phyloP scores from a whole-genome alignment of 2,888 invertebrate genomes.

The Troides aeacus region DNA sequence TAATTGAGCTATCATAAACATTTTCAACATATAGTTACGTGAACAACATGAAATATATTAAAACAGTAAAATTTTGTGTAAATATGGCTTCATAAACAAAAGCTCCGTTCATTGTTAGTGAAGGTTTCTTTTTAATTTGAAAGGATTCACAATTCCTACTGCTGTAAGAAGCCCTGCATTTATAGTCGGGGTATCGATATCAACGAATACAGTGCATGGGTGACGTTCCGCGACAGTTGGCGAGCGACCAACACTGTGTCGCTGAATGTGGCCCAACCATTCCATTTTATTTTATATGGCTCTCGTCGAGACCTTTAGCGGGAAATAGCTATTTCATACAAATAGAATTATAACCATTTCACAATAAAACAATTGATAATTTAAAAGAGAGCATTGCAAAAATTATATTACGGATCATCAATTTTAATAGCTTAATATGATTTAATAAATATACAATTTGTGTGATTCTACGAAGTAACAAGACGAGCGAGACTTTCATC shows the following conservation, averaged over 20 bases:
- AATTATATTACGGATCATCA: background rate
- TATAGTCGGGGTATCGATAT: slow-evolving; percentile 32
- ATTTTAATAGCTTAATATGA: background rate
- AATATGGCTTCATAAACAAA: background rate
- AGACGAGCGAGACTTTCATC: no score
- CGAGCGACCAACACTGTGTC: slow-evolving; percentile 69
- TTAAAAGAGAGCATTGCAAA: background rate
- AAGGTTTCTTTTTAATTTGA: background rate
- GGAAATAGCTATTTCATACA: slow-evolving; percentile 38
- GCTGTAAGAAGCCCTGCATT: slow-evolving; percentile 31
- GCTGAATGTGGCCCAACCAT: slow-evolving; percentile 57
- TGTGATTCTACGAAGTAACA: no score
- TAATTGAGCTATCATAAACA: no score
- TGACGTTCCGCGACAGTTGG: slow-evolving; percentile 56
- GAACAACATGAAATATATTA: background rate
- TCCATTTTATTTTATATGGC: slow-evolving; percentile 69
- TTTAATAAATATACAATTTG: no score
- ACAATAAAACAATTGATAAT: background rate
- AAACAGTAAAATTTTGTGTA: background rate
- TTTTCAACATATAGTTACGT: no score
- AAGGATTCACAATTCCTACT: background rate
- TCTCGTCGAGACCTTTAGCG: slow-evolving; percentile 68
- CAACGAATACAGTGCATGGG: slow-evolving; percentile 8
- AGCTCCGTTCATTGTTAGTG: background rate
- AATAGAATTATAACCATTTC: background rate